These are phyloP conservation scores for Microctonus brassicae DNA, from an alignment of 2,888 invertebrate species.

Conservation along the genomic window DNA sequence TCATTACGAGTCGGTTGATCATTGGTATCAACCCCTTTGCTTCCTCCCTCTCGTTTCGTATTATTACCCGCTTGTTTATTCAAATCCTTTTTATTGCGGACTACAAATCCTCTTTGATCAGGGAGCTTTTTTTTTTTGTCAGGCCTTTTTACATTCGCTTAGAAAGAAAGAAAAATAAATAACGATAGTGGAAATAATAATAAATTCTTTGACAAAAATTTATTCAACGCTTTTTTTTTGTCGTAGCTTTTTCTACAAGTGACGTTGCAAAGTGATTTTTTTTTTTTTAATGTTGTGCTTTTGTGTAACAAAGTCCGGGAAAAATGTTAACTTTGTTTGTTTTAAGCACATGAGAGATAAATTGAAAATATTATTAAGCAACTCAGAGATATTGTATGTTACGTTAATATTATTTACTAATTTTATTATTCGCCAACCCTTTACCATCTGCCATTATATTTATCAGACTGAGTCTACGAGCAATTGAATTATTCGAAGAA, in stretches of 20 bases:
- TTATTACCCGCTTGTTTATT: not conserved
- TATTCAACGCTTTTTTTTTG: not conserved
- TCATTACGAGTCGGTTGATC: constrained; percentile 22
- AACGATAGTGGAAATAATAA: not conserved
- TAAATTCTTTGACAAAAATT: constrained; percentile 12
- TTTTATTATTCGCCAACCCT: constrained; percentile 49
- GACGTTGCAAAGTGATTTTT: not conserved
- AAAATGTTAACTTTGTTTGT: not conserved
- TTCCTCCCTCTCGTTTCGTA: not conserved
- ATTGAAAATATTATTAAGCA: constrained; percentile 7
- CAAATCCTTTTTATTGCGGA: not conserved
- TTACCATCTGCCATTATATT: constrained; percentile 37
- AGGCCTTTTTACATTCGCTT: not conserved
- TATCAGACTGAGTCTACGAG: too few relatives aligned
- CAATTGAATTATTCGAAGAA: constrained; percentile 60
- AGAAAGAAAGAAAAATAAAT: not conserved
- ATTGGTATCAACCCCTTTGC: constrained; percentile 16
- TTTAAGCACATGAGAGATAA: not conserved
- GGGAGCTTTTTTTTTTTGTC: not conserved
- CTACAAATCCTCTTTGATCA: not conserved
- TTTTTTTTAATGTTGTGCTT: not conserved
- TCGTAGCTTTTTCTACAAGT: not conserved
- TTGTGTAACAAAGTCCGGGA: too few relatives aligned
- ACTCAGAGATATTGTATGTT: constrained; percentile 39
- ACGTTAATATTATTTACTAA: constrained; percentile 55